Base-by-base conservation (phyloP, 2,113 vertebrate species). In the Romanogobio albipinnatus region DNA sequence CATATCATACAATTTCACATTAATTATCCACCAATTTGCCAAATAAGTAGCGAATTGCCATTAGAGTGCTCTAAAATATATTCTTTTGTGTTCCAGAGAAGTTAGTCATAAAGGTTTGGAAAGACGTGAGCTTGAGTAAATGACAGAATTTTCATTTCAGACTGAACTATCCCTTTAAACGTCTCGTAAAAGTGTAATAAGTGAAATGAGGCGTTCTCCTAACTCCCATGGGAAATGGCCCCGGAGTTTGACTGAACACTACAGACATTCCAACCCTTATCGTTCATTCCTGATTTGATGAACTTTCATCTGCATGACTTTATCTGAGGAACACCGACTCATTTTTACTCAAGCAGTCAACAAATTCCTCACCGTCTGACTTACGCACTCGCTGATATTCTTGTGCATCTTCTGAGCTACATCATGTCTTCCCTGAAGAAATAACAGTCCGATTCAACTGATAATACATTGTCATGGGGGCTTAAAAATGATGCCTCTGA, bases 301-400 rank as follows among this genome's bases (percentile, higher is more conserved):
- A 89, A 89, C 88, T 89, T 90, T 88, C 86, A 87, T 88, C 81
- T 87, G 77, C 13, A 56, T 89, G 89, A 87, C 88, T 85, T 86
- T 86, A 89, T 88, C 88, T 3, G 66, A 66, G 76, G 66, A 86
- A 79, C 66, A 83, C 84, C 24, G 80, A 81, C 86, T 89, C 59
- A n/a, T 88, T 86, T 86, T 81, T 88, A 86, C 80, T 84, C 71
- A 29, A 71, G 88, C 87, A 85, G 80, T 85, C 85, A 87, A 83
- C 81, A 86, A 87, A 86, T 86, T 86, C 85, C 85, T 64, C 81
- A 79, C 73, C 2, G 43, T 76, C 75, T 87, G 81, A 82, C 83
- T 17, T 85, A 66, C 64, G 29, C 80, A 77, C 76, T 82, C 58
- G 4, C 75, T 39, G 11, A 45, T 51, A n/a, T 76, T 71, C 75